These are phyloP conservation scores for Athene noctua DNA, from an alignment of 2,113 vertebrate species.

Conservation along the genomic window DNA sequence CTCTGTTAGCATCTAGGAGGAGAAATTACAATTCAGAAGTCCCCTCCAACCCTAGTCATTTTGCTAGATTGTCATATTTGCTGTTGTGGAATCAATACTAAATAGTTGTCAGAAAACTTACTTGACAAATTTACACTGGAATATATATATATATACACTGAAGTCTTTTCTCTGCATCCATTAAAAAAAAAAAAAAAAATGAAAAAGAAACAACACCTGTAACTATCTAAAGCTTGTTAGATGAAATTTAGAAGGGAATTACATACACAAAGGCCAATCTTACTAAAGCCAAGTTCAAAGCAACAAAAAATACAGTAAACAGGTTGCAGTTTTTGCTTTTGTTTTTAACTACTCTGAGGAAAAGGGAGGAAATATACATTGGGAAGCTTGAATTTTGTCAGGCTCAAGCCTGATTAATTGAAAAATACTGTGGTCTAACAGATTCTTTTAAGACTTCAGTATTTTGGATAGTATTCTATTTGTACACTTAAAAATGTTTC, in stretches of 20 bases:
- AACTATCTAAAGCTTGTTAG: neutral
- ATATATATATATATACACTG: neutral
- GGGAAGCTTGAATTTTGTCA: neutral
- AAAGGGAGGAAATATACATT: neutral
- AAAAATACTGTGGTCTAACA: neutral
- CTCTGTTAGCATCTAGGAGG: neutral
- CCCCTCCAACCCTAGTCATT: neutral
- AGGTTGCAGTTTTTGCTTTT: neutral
- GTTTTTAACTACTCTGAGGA: neutral
- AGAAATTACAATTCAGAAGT: neutral
- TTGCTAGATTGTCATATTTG: neutral
- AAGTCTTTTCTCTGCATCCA: neutral
- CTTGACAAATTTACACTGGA: neutral
- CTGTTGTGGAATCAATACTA: neutral
- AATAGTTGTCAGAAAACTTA: neutral
- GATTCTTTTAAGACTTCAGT: neutral
- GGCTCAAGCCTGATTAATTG: neutral
- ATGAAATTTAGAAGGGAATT: neutral
- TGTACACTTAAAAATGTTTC: neutral
- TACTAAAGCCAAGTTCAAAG: neutral
- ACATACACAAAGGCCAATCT: neutral
- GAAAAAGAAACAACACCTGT: neutral
- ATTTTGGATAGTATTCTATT: neutral
- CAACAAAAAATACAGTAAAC: neutral
- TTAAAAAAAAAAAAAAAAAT: neutral